Evolutionary conservation across 2,888 invertebrate genomes (phyloP), one percentile per base, ranked within the genome.

Genomic region (Entomobrya proxima): DNA sequence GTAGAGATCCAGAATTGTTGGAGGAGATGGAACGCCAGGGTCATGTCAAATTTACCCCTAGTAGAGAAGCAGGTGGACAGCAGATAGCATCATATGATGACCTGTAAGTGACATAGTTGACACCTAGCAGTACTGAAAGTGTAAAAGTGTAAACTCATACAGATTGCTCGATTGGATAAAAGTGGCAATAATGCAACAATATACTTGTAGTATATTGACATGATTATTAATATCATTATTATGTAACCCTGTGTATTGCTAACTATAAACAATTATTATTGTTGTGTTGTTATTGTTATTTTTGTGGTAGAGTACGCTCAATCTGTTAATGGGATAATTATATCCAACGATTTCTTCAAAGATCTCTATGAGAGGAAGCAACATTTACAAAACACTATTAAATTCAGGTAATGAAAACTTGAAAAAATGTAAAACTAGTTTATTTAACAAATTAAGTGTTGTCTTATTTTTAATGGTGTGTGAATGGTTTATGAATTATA

Each of bases 231-330:
- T n/a, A n/a, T n/a, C n/a, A n/a, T n/a, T n/a, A n/a, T n/a, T n/a
- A n/a, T n/a, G n/a, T n/a, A n/a, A n/a, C n/a, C n/a, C n/a, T n/a
- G n/a, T n/a, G n/a, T n/a, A n/a, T n/a, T n/a, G n/a, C n/a, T n/a
- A n/a, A n/a, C n/a, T n/a, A n/a, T n/a, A n/a, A n/a, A n/a, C n/a
- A n/a, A n/a, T n/a, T n/a, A n/a, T n/a, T n/a, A n/a, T n/a, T n/a
- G n/a, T n/a, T n/a, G n/a, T n/a, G n/a, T n/a, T n/a, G n/a, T 2
- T 58, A 11, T 15, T 30, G 30, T 72, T 91, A 96, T 96, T 88
- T 96, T 94, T 91, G 95, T 96, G 74, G 93, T 96, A 47, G 95
- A 96, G 91, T 94, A 95, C 90, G 96, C 96, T 0, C 94, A 94
- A 0, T 93, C 94, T 87, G 93, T 94, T 86, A 94, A 94, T 88